Evolutionary conservation across 2,797 vertebrate genomes (phyloP).

Genomic region (Distichodus sexfasciatus): DNA sequence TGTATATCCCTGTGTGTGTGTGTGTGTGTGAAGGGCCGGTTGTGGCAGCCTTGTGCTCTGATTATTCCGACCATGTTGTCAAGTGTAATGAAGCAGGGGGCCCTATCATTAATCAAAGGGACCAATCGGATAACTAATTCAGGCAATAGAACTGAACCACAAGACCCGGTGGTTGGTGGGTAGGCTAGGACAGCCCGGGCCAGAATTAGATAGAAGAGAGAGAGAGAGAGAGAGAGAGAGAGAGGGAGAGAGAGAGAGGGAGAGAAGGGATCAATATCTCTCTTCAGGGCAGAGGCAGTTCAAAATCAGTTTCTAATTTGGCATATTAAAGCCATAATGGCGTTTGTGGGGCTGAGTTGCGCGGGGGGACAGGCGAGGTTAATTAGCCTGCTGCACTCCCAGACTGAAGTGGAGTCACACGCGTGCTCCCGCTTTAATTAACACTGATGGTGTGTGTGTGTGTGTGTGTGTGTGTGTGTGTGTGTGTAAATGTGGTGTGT

Average conservation of each 20-base stretch:
- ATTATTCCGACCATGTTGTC: constrained; percentile 87
- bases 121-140: constrained; percentile 93
- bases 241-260: constrained; percentile 47
- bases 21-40: constrained; percentile 43
- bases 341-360: constrained; percentile 54
- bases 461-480: constrained; percentile 9
- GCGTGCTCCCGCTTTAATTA: constrained; percentile 61
- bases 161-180: constrained; percentile 84
- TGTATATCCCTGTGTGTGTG: constrained; percentile 8
- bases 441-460: constrained; percentile 39
- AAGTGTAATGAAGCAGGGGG: constrained; percentile 84
- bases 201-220: constrained; percentile 69
- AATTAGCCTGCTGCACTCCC: constrained; percentile 59
- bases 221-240: constrained; percentile 36
- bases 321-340: constrained; percentile 64
- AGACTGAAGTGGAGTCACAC: constrained; percentile 58
- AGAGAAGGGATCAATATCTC: constrained; percentile 82
- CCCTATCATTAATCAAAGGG: constrained; percentile 87
- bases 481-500: constrained; percentile 3
- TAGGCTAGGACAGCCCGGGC: constrained; percentile 71
- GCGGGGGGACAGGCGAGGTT: constrained; percentile 57
- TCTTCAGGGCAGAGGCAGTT: constrained; percentile 69
- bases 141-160: constrained; percentile 88
- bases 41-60: constrained; percentile 65
- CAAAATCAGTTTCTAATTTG: constrained; percentile 66